Conservation (phyloP, 2,888 invertebrate species). For the Coelinius sp. region DNA sequence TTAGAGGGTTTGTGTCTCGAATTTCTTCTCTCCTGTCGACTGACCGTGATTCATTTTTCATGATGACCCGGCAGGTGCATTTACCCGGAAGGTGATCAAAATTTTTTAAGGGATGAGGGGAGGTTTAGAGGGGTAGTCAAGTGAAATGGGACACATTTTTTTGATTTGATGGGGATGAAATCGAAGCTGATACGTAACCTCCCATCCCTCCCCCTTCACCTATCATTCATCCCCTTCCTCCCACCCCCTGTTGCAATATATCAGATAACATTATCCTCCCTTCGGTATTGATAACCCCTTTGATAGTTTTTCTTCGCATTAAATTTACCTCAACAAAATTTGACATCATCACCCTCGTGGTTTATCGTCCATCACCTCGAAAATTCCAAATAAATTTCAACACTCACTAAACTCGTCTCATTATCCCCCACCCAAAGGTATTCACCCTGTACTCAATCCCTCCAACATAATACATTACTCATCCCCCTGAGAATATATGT, state of each 20-base stretch:
- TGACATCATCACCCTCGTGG: neutral
- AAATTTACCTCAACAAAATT: neutral
- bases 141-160: too few relatives aligned
- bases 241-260: neutral
- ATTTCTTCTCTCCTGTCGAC: constrained; percentile 10
- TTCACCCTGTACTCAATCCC: neutral
- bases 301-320: neutral
- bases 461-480: neutral
- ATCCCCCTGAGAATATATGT: neutral
- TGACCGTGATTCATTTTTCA: constrained; percentile 42
- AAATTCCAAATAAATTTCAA: neutral
- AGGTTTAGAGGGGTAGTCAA: too few relatives aligned
- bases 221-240: neutral
- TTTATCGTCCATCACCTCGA: neutral
- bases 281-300: neutral
- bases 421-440: neutral
- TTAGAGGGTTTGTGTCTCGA: neutral
- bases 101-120: neutral
- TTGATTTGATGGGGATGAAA: too few relatives aligned
- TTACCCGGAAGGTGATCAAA: constrained; percentile 41
- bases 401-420: neutral
- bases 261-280: neutral
- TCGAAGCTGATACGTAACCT: too few relatives aligned
- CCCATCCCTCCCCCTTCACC: neutral
- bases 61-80: constrained; percentile 39